Evolutionary conservation across 2,797 vertebrate species (phyloP).

Genomic region (Hyperoplus lanceolatus): DNA sequence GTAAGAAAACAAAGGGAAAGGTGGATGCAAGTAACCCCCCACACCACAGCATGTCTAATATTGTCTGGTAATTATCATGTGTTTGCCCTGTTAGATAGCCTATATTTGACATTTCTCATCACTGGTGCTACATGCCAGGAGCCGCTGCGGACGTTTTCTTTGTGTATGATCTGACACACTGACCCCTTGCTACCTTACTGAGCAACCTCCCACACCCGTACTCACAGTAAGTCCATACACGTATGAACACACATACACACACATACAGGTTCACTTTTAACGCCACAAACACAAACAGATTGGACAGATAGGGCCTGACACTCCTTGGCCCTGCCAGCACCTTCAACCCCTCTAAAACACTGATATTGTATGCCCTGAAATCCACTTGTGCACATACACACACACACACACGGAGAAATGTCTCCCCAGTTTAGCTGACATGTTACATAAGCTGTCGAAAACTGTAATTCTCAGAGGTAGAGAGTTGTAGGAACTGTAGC

Average conservation of each 20-base stretch:
- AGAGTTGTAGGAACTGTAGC: conserved; percentile 47
- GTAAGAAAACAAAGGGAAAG: not conserved
- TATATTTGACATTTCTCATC: conserved; percentile 15
- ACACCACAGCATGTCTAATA: not conserved
- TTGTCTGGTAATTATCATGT: conserved; percentile 11
- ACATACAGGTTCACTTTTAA: conserved; percentile 7
- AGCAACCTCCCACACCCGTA: conserved; percentile 12
- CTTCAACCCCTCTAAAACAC: conserved; percentile 54
- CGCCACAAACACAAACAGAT: conserved; percentile 8
- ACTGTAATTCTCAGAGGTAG: conserved; percentile 57
- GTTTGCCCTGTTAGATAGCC: conserved; percentile 5
- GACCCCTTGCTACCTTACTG: conserved; percentile 34
- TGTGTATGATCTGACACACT: conserved; percentile 57
- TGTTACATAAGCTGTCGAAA: conserved; percentile 78
- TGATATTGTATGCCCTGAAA: conserved; percentile 61
- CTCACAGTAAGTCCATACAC: not conserved
- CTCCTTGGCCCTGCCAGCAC: conserved; percentile 69
- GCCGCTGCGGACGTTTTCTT: conserved; percentile 22
- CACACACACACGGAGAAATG: conserved; percentile 41
- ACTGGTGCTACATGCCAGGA: conserved; percentile 6
- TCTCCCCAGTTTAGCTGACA: conserved; percentile 71
- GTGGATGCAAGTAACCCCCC: not conserved
- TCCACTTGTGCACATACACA: conserved; percentile 40
- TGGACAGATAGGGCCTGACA: conserved; percentile 66
- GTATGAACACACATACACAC: conserved; percentile 3